phyloP scores from a whole-genome alignment of 2,797 vertebrate genomes.

The Myotis vivesi region DNA sequence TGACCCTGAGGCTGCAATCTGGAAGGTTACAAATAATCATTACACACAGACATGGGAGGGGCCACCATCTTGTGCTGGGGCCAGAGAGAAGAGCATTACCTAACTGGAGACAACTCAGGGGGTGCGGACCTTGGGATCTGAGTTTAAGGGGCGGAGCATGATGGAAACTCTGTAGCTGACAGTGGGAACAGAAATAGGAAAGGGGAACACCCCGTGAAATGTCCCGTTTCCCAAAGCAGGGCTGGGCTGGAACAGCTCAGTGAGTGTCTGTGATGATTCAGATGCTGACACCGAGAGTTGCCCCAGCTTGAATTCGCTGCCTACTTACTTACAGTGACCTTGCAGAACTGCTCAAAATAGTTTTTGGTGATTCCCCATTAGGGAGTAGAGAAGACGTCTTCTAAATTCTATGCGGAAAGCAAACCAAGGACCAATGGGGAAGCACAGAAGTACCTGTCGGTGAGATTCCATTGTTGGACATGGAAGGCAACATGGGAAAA shows the following conservation, averaged over 20 bases:
- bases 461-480: background rate
- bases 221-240: background rate
- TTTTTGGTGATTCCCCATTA: background rate
- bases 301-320: background rate
- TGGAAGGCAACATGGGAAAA: background rate
- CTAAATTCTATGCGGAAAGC: background rate
- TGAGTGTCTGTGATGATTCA: background rate
- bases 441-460: background rate
- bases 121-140: background rate
- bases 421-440: background rate
- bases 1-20: background rate
- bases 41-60: background rate
- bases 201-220: too few species aligned
- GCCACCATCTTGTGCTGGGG: too few species aligned
- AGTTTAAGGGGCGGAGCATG: background rate
- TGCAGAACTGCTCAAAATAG: background rate
- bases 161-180: background rate
- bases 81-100: background rate
- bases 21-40: background rate
- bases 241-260: background rate
- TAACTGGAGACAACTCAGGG: background rate
- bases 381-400: background rate
- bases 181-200: background rate
- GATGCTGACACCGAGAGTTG: background rate
- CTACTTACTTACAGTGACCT: background rate